A percentile compares a stretch with the other conserved stretches of the same genome.
phyloP scores from a whole-genome alignment of 2,113 vertebrate genomes.

The Myrmecobius fasciatus region DNA sequence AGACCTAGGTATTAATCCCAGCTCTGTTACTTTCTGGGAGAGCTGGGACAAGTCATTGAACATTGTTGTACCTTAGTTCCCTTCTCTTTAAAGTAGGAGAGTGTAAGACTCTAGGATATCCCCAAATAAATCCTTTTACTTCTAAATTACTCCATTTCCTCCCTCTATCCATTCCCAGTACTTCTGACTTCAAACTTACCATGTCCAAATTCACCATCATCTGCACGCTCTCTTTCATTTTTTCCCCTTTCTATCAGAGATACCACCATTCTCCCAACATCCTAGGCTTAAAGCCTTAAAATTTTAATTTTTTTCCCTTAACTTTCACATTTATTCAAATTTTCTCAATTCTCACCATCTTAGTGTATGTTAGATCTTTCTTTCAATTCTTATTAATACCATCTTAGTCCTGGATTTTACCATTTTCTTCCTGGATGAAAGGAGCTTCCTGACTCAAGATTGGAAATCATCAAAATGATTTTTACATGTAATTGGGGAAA shows the following conservation, averaged over 20 bases:
- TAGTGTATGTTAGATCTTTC: neutral
- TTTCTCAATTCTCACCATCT: neutral
- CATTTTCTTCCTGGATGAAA: neutral
- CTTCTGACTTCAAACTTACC: neutral
- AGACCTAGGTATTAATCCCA: neutral
- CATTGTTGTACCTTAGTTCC: neutral
- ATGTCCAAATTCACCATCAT: neutral
- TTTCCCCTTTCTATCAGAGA: neutral
- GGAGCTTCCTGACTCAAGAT: neutral
- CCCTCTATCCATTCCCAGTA: neutral
- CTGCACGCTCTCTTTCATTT: neutral
- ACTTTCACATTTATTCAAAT: neutral
- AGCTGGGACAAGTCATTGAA: neutral
- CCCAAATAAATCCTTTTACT: neutral
- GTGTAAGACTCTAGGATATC: neutral
- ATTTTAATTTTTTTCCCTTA: neutral
- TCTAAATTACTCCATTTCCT: neutral
- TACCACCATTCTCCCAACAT: neutral
- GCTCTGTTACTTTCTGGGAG: neutral
- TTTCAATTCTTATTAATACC: neutral
- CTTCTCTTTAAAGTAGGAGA: neutral
- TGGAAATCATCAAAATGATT: neutral
- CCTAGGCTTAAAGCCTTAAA: neutral
- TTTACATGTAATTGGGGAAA: neutral
- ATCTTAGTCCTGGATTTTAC: neutral